phyloP scores from a whole-genome alignment of 2,888 invertebrate genomes.

The Theretra japonica region DNA sequence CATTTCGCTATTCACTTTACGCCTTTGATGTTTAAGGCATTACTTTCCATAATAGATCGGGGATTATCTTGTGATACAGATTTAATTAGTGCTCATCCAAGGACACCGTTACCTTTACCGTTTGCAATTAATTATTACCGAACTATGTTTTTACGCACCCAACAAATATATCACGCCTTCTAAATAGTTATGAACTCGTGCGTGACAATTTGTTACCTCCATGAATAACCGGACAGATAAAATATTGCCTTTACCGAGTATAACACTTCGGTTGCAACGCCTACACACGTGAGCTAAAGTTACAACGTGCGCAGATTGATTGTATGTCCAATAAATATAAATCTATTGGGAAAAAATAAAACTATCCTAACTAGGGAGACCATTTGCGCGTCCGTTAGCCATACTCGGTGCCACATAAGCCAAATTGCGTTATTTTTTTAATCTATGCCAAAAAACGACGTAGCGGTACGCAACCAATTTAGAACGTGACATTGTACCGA shows the following conservation, averaged over 20 bases:
- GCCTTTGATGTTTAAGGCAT: conserved; percentile 54
- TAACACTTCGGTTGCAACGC: background rate
- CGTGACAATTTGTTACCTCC: background rate
- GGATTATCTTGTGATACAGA: conserved; percentile 16
- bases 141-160: too few species aligned
- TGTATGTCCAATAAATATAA: conserved; percentile 26
- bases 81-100: background rate
- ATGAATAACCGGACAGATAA: background rate
- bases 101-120: background rate
- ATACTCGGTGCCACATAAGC: conserved; percentile 44
- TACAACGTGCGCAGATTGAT: conserved; percentile 15
- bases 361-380: conserved; percentile 15
- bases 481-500: conserved; percentile 68
- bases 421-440: conserved; percentile 54
- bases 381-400: conserved; percentile 27
- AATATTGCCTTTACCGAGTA: conserved; percentile 15
- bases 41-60: conserved; percentile 1
- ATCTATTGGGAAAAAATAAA: conserved; percentile 20
- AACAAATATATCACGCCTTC: too few species aligned
- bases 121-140: background rate
- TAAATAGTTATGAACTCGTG: too few species aligned
- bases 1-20: conserved; percentile 50
- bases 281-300: conserved; percentile 17
- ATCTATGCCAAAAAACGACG: conserved; percentile 55
- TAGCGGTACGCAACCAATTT: conserved; percentile 69